phyloP scores from a whole-genome alignment of 2,113 vertebrate species.

The Columba livia region DNA sequence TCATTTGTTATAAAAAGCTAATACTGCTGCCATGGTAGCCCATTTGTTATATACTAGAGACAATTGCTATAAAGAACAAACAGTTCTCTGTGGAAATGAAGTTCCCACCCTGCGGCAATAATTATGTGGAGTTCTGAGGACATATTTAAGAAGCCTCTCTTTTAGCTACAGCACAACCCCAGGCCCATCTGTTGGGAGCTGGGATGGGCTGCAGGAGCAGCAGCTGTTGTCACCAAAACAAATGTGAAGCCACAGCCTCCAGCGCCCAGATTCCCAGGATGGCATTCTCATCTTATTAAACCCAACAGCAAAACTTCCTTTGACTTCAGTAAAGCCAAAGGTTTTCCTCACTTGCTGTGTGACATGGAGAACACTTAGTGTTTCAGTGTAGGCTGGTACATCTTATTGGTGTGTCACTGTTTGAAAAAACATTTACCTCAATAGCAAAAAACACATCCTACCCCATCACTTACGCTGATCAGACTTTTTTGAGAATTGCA shows the following conservation, averaged over 20 bases:
- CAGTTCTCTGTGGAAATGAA: not conserved
- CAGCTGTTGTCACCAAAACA: not conserved
- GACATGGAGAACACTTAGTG: not conserved
- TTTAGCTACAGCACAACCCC: not conserved
- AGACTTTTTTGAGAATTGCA: not conserved
- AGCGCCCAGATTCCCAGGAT: not conserved
- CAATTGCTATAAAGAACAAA: not conserved
- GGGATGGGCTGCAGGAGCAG: not conserved
- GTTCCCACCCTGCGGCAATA: not conserved
- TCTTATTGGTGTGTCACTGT: not conserved
- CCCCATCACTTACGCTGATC: not conserved
- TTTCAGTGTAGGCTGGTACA: not conserved
- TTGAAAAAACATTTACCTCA: not conserved
- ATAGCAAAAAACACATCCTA: fast-evolving
- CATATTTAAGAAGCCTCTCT: not conserved
- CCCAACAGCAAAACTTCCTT: not conserved
- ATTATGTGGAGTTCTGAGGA: not conserved
- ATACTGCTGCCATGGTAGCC: not conserved
- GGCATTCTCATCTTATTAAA: not conserved
- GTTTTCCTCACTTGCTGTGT: not conserved
- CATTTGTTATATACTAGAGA: not conserved
- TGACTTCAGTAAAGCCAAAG: not conserved
- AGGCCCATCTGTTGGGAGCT: not conserved
- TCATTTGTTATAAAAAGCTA: not conserved
- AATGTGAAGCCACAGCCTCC: not conserved